phyloP scores from a whole-genome alignment of 2,888 invertebrate genomes.

The Spodoptera picta region DNA sequence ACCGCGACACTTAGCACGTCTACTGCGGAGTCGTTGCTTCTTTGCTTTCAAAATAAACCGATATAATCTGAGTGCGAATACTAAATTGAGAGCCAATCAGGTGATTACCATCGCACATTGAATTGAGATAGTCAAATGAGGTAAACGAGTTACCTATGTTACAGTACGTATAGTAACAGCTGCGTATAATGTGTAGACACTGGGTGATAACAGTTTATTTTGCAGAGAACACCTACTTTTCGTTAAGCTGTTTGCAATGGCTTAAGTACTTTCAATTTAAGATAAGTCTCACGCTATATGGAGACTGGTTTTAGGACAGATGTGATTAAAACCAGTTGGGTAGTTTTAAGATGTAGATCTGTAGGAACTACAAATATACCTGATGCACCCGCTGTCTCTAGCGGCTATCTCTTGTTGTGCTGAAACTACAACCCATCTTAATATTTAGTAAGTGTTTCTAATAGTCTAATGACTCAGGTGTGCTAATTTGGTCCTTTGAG shows the following conservation, averaged over 20 bases:
- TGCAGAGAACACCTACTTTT: constrained; percentile 14
- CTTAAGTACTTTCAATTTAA: constrained; percentile 1
- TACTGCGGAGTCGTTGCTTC: constrained; percentile 39
- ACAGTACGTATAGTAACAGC: constrained; percentile 28
- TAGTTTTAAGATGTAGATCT: no score
- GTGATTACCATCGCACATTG: constrained; percentile 48
- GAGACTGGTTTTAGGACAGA: no score
- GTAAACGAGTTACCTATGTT: constrained; percentile 26
- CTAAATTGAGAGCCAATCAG: constrained; percentile 44
- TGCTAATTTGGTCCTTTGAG: no score
- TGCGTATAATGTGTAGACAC: constrained; percentile 9
- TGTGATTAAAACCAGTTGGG: no score
- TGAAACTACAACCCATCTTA: no score
- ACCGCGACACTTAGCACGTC: constrained; percentile 38
- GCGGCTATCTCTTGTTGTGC: no score
- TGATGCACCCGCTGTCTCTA: no score
- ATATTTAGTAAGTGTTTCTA: no score
- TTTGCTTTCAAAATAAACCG: constrained; percentile 50
- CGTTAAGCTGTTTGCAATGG: constrained; percentile 2
- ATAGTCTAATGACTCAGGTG: no score
- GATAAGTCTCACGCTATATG: no score
- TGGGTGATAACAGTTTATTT: constrained; percentile 34
- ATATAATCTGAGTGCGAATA: constrained; percentile 45
- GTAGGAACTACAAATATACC: no score
- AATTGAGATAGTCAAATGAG: constrained; percentile 46